Percentiles rank a stretch among this genome's conserved stretches.
Evolutionary conservation across 2,888 invertebrate species (phyloP).

Genomic region (Tenthredo mesomela): DNA sequence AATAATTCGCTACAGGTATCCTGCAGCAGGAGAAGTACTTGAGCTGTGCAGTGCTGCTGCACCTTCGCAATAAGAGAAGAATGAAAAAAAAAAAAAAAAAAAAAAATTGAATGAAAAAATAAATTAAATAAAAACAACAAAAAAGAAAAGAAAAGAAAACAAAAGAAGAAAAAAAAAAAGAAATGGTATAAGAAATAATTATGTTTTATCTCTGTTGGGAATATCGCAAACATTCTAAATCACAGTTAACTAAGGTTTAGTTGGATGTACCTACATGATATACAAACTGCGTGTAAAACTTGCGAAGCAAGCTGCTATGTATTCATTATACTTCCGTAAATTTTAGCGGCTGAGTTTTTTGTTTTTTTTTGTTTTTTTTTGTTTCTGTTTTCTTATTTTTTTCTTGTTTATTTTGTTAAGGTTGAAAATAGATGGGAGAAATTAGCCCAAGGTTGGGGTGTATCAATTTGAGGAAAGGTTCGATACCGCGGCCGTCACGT

Average conservation of each 20-base stretch:
- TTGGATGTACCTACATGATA: no score
- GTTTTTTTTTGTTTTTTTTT: not conserved
- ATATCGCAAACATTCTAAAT: conserved; percentile 12
- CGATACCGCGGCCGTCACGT: conserved; percentile 27
- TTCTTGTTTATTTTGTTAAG: not conserved
- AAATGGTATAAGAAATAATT: conserved; percentile 1
- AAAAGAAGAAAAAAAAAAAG: no score
- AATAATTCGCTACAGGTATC: conserved; percentile 21
- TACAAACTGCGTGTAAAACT: not conserved
- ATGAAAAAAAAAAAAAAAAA: not conserved
- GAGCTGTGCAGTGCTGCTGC: not conserved
- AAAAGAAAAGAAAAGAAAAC: no score
- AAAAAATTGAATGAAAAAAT: no score
- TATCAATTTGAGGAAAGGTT: not conserved
- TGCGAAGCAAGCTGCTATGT: no score
- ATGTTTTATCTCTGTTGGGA: conserved; percentile 24
- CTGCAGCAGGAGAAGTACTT: not conserved
- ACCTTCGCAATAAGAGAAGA: not conserved
- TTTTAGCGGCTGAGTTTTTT: not conserved
- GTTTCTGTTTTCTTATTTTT: no score
- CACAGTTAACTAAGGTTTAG: conserved; percentile 14
- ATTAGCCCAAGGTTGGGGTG: not conserved
- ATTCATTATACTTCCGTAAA: conserved; percentile 3
- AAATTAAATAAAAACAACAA: no score
- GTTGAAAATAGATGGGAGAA: not conserved